Evolutionary conservation across 2,797 vertebrate species (phyloP), one percentile per base, ranked within the genome.

Genomic region (Acanthiza pusilla): DNA sequence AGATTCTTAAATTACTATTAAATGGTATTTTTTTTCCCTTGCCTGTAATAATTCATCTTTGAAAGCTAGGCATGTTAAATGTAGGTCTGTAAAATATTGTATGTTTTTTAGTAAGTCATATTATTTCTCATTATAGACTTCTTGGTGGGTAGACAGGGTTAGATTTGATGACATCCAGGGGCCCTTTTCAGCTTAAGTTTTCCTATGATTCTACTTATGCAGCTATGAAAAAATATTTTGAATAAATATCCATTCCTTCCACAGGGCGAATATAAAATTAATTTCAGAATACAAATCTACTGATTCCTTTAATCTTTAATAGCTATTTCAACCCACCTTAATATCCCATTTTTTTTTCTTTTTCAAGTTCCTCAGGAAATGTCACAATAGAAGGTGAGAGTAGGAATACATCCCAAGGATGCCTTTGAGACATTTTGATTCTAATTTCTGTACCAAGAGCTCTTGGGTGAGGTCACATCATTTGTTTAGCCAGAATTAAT

Each of bases 1-100:
- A 70, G 55, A 79, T 94, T 95, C 67, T 93, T 85, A 87, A 89
- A 91, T 93, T 85, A 61, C 58, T 95, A 51, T 85, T 90, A 94
- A 93, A 86, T 73, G 29, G 2, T 40, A 3, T 67, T 86, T 88
- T 93, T 43, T 89, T 60, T 22, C 48, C 25, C 63, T 74, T 67
- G 55, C 42, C 36, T 62, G 14, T 82, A 76, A 95, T 88, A 91
- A 93, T 27, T 92, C 60, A 74, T 88, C 45, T 91, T 87, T 87
- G 70, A 93, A 87, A 88, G 60, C 62, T 18, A 8, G 21, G 25
- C 25, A 22, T 65, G 50, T 57, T 60, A 81, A 77, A 65, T 48
- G 22, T 48, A 85, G 60, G 76, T 13, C 36, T 79, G 38, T 83
- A 18, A 89, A 91, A 66, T 47, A 55, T 1, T 50, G 18, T 70